Evolutionary conservation across 2,888 invertebrate genomes (phyloP), one percentile per base, ranked within the genome.

Genomic region (Thecophora atra): DNA sequence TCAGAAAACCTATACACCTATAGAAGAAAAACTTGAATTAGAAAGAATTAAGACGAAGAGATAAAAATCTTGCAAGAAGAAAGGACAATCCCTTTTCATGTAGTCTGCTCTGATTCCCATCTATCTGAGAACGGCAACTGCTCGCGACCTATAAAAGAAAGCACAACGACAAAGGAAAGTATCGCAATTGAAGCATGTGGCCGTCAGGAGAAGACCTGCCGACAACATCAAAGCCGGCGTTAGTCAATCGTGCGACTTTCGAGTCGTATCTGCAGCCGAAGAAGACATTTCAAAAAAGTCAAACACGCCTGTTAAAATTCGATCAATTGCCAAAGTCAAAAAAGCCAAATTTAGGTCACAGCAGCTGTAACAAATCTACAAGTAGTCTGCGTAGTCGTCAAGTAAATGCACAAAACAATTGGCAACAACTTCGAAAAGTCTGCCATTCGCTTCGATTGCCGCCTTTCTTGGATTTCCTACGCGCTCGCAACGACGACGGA

Each of bases 401-500:
- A 37, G 37, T 8, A 8, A 8, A 8, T 2, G 37, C 11, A 17
- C 6, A 17, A 47, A 47, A 47, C 11, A 47, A 5, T 11, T 47
- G 47, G 17, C 37, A 28, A 30, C 44, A 56, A 30, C 21, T 13
- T 0, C n/a, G 21, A 13, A 19, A 70, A n/a, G 0, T 11, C 51
- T 19, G 44, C 56, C 4, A 21, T 71, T 8, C 17, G 62, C 24
- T 54, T 74, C 0, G 24, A 26, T 52, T 73, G n/a, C 75, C 76
- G 0, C 21, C 44, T 19, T 76, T 75, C 60, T 70, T 82, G 26
- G 64, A 47, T 5, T 83, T 83, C 63, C 72, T 83, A 17, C 76
- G 75, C 0, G 82, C 79, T 1, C 82, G 82, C n/a, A 78, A 81
- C 44, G 83, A 83, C 65, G 80, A 82, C 51, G 79, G 77, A 0